phyloP scores from a whole-genome alignment of 2,888 invertebrate genomes.

The Selenia dentaria region DNA sequence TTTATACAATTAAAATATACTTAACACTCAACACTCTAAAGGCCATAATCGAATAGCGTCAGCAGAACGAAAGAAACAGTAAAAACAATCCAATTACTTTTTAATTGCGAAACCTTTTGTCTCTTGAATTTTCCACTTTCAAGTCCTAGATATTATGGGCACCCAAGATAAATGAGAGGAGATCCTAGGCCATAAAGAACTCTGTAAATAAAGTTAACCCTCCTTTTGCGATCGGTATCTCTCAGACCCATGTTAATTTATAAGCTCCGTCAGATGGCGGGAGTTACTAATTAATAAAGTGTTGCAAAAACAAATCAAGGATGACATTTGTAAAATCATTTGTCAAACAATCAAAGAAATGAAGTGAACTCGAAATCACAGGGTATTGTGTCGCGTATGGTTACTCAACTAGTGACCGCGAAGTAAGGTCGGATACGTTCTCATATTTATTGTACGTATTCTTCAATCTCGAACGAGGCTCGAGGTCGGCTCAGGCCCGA shows the following conservation, averaged over 20 bases:
- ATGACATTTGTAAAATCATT: constrained; percentile 32
- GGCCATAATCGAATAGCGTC: constrained; percentile 19
- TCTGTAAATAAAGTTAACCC: background rate
- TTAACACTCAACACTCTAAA: constrained; percentile 6
- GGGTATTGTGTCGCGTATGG: constrained; percentile 71
- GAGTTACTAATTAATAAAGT: background rate
- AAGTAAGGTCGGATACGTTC: constrained; percentile 80
- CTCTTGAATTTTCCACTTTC: constrained; percentile 17
- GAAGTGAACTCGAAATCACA: constrained; percentile 57
- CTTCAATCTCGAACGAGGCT: constrained; percentile 73
- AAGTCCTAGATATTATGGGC: constrained; percentile 15
- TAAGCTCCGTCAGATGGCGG: background rate
- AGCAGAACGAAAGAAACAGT: constrained; percentile 12
- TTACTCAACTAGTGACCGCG: constrained; percentile 80
- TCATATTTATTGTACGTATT: constrained; percentile 82
- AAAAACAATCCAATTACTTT: constrained; percentile 25
- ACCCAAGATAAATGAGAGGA: background rate
- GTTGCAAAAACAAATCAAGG: constrained; percentile 40
- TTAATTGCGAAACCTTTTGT: constrained; percentile 23
- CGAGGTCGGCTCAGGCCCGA: constrained; percentile 70
- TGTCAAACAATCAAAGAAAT: constrained; percentile 45
- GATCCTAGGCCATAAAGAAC: background rate
- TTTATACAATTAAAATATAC: constrained; percentile 18
- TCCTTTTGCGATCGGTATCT: background rate
- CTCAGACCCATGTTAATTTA: background rate